Evolutionary conservation across 1,140 invertebrate species (phyloP), one percentile per base, ranked within the genome.

Genomic region (Palaemon carinicauda): DNA sequence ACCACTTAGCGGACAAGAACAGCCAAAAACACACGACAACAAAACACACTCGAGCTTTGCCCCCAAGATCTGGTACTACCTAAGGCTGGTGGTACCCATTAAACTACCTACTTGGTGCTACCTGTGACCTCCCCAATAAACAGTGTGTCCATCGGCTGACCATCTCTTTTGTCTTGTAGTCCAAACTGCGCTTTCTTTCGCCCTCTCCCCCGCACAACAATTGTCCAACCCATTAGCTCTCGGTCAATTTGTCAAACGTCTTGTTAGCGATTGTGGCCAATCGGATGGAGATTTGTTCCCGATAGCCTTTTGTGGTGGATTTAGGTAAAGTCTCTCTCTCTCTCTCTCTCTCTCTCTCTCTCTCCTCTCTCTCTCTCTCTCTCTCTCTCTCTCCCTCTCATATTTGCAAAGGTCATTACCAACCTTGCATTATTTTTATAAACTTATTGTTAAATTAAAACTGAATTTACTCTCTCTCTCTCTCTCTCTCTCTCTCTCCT

Each of bases 201-300:
- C 41, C 41, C 41, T 41, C 41, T 41, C 41, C 41, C 41, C 41
- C 41, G 12, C 41, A 41, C 53, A 80, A 33, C 79, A 80, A 80
- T 80, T 33, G 79, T 80, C 53, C 52, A 60, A 56, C 79, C 81
- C 81, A 83, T 83, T 83, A 83, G 71, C 33, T 53, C 27, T 19
- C 81, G 71, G 71, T 83, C 81, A 83, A 83, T 83, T 83, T 83
- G 81, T 83, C 81, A 83, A 75, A 54, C 81, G 81, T 75, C 81
- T 83, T 83, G 81, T 83, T 83, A 73, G 27, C 60, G 81, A 74
- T 56, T 69, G 54, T 60, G 60, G 80, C 56, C 33, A 50, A 71
- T 65, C 24, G 33, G 71, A 31, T 29, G 41, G 51, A 83, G 81
- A 83, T 83, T 75, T 71, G 51, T 50, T 73, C 24, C 15, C 81